These are phyloP conservation scores for Lithosia quadra DNA, from an alignment of 2,888 invertebrate species.

Conservation along the genomic window DNA sequence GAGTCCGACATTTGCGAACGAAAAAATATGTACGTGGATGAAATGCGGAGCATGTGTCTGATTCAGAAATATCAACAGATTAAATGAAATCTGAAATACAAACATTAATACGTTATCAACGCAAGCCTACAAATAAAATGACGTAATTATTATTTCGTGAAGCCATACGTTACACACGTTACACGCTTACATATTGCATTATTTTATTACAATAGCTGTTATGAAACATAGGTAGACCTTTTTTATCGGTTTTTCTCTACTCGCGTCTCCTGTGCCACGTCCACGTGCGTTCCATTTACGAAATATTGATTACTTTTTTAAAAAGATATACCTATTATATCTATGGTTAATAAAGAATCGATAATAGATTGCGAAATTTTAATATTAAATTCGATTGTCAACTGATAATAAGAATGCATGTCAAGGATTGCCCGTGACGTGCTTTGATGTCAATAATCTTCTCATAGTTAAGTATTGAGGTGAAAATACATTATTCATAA, in stretches of 20 bases:
- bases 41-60: background rate
- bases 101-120: slow-evolving; percentile 23
- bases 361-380: slow-evolving; percentile 71
- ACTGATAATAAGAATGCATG: slow-evolving; percentile 62
- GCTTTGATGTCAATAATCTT: slow-evolving; percentile 21
- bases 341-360: slow-evolving; percentile 60
- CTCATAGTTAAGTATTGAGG: slow-evolving; percentile 24
- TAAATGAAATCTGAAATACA: background rate
- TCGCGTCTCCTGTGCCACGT: slow-evolving; percentile 28
- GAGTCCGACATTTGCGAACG: too few species aligned
- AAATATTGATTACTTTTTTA: slow-evolving; percentile 68
- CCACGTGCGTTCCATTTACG: slow-evolving; percentile 69
- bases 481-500: slow-evolving; percentile 32
- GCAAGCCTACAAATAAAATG: slow-evolving; percentile 32
- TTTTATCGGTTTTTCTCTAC: slow-evolving; percentile 42
- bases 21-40: too few species aligned
- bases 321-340: slow-evolving; percentile 47
- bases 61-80: background rate
- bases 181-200: slow-evolving; percentile 25
- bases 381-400: slow-evolving; percentile 53
- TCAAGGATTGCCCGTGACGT: slow-evolving; percentile 67
- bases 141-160: slow-evolving; percentile 32
- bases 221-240: slow-evolving; percentile 38
- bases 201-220: slow-evolving; percentile 36
- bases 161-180: slow-evolving; percentile 35